phyloP scores from a whole-genome alignment of 2,888 invertebrate species.

The Masnerella sp. region DNA sequence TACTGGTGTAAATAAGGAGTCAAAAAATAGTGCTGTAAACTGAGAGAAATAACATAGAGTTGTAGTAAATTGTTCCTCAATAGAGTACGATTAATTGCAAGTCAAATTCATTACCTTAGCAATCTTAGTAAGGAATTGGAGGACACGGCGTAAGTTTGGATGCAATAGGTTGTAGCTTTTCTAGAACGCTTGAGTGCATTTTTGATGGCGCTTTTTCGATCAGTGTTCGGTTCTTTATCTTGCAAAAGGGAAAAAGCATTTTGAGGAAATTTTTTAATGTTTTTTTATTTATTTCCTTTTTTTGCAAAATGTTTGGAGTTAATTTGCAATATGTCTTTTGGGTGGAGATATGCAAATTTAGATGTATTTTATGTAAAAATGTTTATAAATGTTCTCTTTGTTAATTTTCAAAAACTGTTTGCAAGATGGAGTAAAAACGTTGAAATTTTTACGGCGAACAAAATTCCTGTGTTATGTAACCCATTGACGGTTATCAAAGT shows the following conservation, averaged over 20 bases:
- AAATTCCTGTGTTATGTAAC: constrained; percentile 24
- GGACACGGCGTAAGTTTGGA: constrained; percentile 71
- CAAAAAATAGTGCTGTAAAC: too few species aligned
- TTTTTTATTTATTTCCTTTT: too few species aligned
- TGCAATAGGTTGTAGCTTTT: constrained; percentile 24
- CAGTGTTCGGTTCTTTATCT: constrained; percentile 7
- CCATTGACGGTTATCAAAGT: constrained; percentile 21
- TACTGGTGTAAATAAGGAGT: too few species aligned
- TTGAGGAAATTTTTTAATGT: too few species aligned
- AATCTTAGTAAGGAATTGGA: constrained; percentile 74
- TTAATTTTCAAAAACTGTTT: too few species aligned
- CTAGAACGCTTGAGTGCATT: constrained; percentile 24
- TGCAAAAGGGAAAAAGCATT: too few species aligned
- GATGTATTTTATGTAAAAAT: too few species aligned
- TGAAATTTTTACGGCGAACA: too few species aligned
- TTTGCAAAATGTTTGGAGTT: too few species aligned
- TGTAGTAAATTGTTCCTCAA: constrained; percentile 10
- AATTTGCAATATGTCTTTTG: too few species aligned
- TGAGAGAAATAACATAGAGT: neutral
- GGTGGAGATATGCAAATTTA: too few species aligned
- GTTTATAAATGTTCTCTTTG: too few species aligned
- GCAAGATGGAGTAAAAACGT: constrained; percentile 21
- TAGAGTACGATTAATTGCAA: constrained; percentile 41
- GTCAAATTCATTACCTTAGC: constrained; percentile 65
- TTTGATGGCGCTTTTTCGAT: constrained; percentile 13